phyloP scores from a whole-genome alignment of 2,797 vertebrate species.

The Notolepis coatsorum region DNA sequence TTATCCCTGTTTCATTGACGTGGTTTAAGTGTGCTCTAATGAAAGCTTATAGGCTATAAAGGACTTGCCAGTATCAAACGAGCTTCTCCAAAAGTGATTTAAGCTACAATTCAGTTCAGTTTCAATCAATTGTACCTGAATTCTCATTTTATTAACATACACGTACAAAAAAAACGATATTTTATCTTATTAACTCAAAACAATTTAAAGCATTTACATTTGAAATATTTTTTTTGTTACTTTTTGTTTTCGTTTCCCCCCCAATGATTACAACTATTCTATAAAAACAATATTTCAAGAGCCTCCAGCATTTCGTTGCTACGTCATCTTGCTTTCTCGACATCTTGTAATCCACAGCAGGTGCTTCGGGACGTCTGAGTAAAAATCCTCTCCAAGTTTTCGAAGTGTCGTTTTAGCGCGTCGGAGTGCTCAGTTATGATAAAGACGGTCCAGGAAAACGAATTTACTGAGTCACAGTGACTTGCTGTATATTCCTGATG shows the following conservation, averaged over 20 bases:
- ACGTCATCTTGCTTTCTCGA: constrained; percentile 55
- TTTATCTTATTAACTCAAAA: constrained; percentile 84
- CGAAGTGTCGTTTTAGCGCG: constrained; percentile 70
- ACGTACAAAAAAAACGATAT: constrained; percentile 78
- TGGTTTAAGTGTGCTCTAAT: constrained; percentile 44
- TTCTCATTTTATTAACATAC: constrained; percentile 77
- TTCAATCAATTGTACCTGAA: constrained; percentile 66
- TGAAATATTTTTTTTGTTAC: constrained; percentile 70
- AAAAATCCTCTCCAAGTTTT: constrained; percentile 52
- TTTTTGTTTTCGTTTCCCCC: no score
- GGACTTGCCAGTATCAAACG: constrained; percentile 58
- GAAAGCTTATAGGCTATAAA: constrained; percentile 10
- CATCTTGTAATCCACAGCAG: constrained; percentile 49
- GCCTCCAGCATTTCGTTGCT: constrained; percentile 78
- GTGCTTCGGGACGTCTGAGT: constrained; percentile 59
- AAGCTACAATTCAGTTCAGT: constrained; percentile 40
- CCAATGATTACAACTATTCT: constrained; percentile 81
- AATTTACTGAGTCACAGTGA: constrained; percentile 86
- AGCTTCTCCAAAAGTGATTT: constrained; percentile 34
- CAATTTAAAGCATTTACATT: constrained; percentile 75
- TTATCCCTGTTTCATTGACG: constrained; percentile 44
- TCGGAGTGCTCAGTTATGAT: constrained; percentile 84
- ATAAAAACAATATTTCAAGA: constrained; percentile 82
- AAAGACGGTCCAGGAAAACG: constrained; percentile 61
- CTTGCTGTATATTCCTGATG: constrained; percentile 89